Conservation (phyloP, 2,797 vertebrate species). For the Parotocinclus haroldoi region DNA sequence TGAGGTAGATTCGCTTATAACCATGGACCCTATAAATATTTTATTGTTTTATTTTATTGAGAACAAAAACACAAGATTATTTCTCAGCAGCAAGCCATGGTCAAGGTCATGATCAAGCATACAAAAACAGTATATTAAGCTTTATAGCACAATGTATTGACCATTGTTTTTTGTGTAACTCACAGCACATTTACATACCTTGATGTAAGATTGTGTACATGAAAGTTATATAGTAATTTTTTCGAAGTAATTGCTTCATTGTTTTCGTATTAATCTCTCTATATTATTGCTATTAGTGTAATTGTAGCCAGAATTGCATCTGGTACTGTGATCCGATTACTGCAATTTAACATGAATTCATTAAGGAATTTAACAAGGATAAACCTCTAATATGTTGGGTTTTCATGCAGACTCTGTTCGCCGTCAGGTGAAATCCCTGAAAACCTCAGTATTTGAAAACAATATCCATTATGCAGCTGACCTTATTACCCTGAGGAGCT, state of each 20-base stretch:
- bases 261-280: too few relatives aligned
- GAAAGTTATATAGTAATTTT: too few relatives aligned
- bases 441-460: conserved; percentile 20
- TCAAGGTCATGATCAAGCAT: too few relatives aligned
- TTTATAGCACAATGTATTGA: too few relatives aligned
- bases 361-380: too few relatives aligned
- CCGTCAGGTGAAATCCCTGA: conserved; percentile 5
- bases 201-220: too few relatives aligned
- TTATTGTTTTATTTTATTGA: conserved; percentile 74
- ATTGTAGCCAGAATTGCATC: neutral
- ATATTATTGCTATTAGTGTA: too few relatives aligned
- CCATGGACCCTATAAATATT: conserved; percentile 71
- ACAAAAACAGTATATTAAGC: too few relatives aligned
- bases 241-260: too few relatives aligned
- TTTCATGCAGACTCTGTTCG: conserved; percentile 2
- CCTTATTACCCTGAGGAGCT: conserved; percentile 38
- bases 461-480: conserved; percentile 43
- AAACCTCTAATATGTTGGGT: neutral
- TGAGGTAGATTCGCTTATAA: conserved; percentile 62
- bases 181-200: too few relatives aligned
- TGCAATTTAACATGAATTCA: neutral
- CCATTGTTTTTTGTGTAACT: too few relatives aligned
- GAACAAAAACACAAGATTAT: conserved; percentile 69
- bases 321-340: neutral
- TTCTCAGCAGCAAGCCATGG: conserved; percentile 34